A percentile compares a stretch with the other conserved stretches of the same genome.
Conservation (phyloP, 2,113 vertebrate genomes). For the Anas platyrhynchos region DNA sequence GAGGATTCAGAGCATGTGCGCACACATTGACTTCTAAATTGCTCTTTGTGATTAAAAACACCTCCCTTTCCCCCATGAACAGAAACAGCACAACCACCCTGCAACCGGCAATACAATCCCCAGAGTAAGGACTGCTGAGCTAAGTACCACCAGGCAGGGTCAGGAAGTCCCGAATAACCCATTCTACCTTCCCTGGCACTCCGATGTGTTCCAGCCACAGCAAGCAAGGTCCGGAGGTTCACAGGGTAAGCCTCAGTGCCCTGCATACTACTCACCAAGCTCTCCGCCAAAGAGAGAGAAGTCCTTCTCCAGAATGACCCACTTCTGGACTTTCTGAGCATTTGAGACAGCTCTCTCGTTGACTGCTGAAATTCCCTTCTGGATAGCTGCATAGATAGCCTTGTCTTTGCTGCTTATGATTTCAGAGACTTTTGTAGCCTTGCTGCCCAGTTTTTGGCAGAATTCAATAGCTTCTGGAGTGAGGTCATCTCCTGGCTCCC, state of each 20-base stretch:
- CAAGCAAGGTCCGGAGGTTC: rapidly evolving
- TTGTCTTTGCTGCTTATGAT: conserved; percentile 78
- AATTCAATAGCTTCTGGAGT: conserved; percentile 76
- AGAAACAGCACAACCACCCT: not conserved
- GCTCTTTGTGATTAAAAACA: not conserved
- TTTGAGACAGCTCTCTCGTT: conserved; percentile 84
- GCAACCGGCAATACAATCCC: not conserved
- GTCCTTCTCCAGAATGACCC: conserved; percentile 86
- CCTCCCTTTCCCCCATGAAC: not conserved
- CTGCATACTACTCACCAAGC: conserved; percentile 81
- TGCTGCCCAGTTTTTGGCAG: conserved; percentile 86
- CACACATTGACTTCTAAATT: rapidly evolving
- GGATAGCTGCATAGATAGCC: conserved; percentile 78
- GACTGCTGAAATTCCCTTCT: conserved; percentile 83
- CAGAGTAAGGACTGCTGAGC: rapidly evolving
- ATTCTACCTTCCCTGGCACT: not conserved
- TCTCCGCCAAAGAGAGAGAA: conserved; percentile 87
- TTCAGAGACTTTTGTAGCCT: conserved; percentile 78
- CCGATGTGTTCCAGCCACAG: rapidly evolving
- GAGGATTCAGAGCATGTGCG: rapidly evolving
- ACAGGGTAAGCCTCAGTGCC: rapidly evolving
- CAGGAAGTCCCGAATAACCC: not conserved
- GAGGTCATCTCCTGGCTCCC: conserved; percentile 82
- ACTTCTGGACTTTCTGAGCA: conserved; percentile 90
- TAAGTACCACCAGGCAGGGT: rapidly evolving